Conservation (phyloP, 1,140 invertebrate species). For the roundworm (Caenorhabditis elegans) region DNA sequence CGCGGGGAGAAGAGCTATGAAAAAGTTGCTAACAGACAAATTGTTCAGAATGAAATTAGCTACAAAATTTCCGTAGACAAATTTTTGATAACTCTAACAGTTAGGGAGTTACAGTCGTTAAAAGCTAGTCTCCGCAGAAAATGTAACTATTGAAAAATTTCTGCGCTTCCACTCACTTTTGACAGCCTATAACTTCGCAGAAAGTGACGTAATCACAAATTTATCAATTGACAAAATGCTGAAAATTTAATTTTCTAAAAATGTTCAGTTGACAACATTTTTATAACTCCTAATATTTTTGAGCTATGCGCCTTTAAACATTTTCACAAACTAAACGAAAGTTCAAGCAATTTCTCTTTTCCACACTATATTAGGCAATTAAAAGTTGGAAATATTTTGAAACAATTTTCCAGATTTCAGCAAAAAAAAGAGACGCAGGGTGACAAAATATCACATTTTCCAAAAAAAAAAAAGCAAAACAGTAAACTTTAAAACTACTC, state of each 20-base stretch:
- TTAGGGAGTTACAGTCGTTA: background rate
- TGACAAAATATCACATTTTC: too few species aligned
- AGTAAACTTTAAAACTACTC: too few species aligned
- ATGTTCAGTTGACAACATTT: background rate
- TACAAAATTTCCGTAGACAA: background rate
- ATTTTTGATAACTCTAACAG: background rate
- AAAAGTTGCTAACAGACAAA: background rate
- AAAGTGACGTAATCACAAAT: background rate
- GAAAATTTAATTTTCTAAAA: background rate
- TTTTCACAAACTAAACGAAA: background rate
- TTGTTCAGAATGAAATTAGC: background rate
- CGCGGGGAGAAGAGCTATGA: too few species aligned
- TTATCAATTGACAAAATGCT: background rate
- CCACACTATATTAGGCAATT: too few species aligned
- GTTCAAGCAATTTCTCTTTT: too few species aligned
- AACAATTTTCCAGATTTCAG: too few species aligned
- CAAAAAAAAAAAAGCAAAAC: too few species aligned
- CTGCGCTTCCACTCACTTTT: too few species aligned
- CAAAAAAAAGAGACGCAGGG: too few species aligned
- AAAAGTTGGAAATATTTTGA: too few species aligned
- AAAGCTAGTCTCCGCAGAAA: too few species aligned
- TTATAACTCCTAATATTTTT: background rate
- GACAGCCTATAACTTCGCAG: background rate
- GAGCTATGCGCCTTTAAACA: too few species aligned
- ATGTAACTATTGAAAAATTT: background rate